Evolutionary conservation across 2,797 vertebrate species (phyloP), one percentile per base, ranked within the genome.

Genomic region (Tangara arthus): DNA sequence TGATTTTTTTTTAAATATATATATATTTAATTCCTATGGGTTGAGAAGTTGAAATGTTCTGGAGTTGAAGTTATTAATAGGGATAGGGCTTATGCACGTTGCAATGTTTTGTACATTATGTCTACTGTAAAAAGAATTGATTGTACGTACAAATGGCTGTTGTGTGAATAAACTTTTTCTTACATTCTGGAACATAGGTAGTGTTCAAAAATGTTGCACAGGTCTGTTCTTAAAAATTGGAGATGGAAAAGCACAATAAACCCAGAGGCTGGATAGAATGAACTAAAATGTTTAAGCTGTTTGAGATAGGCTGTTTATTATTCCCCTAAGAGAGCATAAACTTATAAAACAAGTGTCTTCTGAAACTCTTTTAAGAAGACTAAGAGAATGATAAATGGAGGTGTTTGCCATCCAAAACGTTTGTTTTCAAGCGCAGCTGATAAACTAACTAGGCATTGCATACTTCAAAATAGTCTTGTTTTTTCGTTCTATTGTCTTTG

Each of bases 111-210:
- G 94, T 97, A 96, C 75, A 90, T 97, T 97, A 87, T 96, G 78
- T 95, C 93, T 98, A 88, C 92, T 98, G 94, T 97, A 96, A 91
- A 96, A 85, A 97, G 61, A 97, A 69, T 56, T 96, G 89, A 95
- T 96, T 98, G 95, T 97, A 97, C 96, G 95, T 95, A 97, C 91
- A 90, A 96, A 93, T 96, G 97, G 94, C 78, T 97, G 83, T 97
- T 97, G 87, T 93, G 95, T 95, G 91, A 98, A 98, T 97, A 97
- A 97, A 97, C 81, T 95, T 94, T 97, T 97, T 97, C 85, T 97
- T 97, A 97, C 82, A 2, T 97, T 96, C 88, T 97, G 95, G 70
- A 97, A 95, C 53, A 65, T 82, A 95, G 94, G 47, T 95, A 90
- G 92, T 96, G 80, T 95, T 68, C 73, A 93, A 52, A 96, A 93